Conservation (phyloP, 2,888 invertebrate species). For the Urechis unicinctus region DNA sequence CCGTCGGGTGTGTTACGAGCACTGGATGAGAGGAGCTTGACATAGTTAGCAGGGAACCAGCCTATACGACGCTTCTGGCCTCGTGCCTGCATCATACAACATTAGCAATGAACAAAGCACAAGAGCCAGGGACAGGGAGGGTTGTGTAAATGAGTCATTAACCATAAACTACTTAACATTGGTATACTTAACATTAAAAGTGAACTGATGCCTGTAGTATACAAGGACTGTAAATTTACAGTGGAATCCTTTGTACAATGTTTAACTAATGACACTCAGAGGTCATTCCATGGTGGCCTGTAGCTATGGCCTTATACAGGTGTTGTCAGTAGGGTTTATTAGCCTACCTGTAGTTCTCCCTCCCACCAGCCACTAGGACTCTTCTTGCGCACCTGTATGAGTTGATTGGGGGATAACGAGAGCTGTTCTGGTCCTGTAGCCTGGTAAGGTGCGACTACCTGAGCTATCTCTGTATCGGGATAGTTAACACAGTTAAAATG, state of each 20-base stretch:
- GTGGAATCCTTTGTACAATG: too few relatives aligned
- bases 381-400: constrained; percentile 93
- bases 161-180: too few relatives aligned
- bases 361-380: constrained; percentile 99
- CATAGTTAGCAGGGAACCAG: constrained; percentile 99
- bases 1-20: constrained; percentile 44
- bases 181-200: too few relatives aligned
- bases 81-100: constrained; percentile 30
- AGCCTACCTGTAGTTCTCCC: constrained; percentile 80
- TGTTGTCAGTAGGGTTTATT: neutral
- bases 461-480: constrained; percentile 81
- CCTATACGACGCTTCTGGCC: constrained; percentile 83
- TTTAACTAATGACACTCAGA: too few relatives aligned
- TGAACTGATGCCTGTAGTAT: too few relatives aligned
- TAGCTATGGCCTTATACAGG: neutral
- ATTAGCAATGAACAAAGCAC: too few relatives aligned
- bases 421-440: constrained; percentile 87
- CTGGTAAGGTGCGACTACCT: constrained; percentile 86
- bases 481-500: too few relatives aligned
- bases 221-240: too few relatives aligned
- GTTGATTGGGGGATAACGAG: constrained; percentile 79
- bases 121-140: too few relatives aligned
- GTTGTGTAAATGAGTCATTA: too few relatives aligned
- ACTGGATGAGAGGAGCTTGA: constrained; percentile 61
- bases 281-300: too few relatives aligned